A percentile compares a stretch with the other conserved stretches of the same genome.
These are phyloP conservation scores for Beaufortia kweichowensis DNA, from an alignment of 2,113 vertebrate genomes.

Conservation along the genomic window DNA sequence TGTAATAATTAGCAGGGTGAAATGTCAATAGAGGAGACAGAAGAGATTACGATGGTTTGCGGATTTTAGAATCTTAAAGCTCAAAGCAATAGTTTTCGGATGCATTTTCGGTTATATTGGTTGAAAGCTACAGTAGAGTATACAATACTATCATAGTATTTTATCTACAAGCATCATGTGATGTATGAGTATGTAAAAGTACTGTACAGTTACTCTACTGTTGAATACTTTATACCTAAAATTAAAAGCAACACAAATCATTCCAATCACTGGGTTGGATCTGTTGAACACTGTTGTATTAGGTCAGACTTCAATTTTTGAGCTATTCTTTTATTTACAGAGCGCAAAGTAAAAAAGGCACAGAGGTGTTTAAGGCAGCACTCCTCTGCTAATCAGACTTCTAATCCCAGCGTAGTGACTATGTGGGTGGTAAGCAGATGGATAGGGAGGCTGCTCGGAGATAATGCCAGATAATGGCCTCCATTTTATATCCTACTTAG, in stretches of 20 bases:
- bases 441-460: conserved; percentile 71
- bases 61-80: too few relatives aligned
- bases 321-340: conserved; percentile 18
- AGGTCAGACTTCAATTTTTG: background rate
- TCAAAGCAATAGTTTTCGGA: too few relatives aligned
- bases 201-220: background rate
- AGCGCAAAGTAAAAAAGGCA: conserved; percentile 59
- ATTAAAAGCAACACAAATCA: background rate
- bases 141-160: too few relatives aligned
- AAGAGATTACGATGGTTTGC: background rate
- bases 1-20: background rate
- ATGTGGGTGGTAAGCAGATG: conserved; percentile 80
- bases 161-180: too few relatives aligned
- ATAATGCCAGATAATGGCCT: conserved; percentile 84
- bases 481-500: conserved; percentile 85
- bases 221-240: background rate
- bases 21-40: background rate
- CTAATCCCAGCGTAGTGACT: conserved; percentile 75
- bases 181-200: too few relatives aligned
- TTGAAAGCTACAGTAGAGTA: too few relatives aligned
- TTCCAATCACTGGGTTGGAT: background rate
- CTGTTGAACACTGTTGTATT: background rate
- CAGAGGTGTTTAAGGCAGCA: conserved; percentile 74
- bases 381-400: conserved; percentile 74
- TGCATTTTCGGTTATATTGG: too few relatives aligned